Evolutionary conservation across 2,888 invertebrate genomes (phyloP), one percentile per base, ranked within the genome.

Genomic region (Parnassius apollo): DNA sequence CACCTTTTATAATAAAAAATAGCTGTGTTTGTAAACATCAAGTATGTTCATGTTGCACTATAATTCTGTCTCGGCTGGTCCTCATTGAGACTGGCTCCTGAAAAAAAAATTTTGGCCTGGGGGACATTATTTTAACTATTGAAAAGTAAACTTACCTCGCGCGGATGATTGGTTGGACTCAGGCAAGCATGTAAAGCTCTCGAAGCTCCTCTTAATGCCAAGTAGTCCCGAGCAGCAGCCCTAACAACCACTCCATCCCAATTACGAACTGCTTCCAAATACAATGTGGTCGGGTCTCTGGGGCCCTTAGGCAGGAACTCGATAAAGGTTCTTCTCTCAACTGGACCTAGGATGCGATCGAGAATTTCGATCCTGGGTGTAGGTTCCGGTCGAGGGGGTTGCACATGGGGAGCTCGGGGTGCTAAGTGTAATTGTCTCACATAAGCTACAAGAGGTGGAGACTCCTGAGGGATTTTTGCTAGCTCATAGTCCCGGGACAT

Each of bases 401-500:
- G 80, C 70, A 71, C 83, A 60, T 76, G 75, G 42, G 81, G 74
- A 0, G 71, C 71, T 67, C 90, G 74, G 66, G 93, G 87, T 22
- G 86, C 82, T 73, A 96, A 90, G 77, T 95, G 95, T 72, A 95
- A 93, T 80, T 95, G 94, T 42, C 95, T 91, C 70, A 96, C 95
- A 84, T 95, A 96, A 62, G 94, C 94, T 69, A 96, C 94, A 66
- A 96, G 92, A 72, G 94, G 93, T 1, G 95, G 94, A 73, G 96
- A 95, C 78, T 95, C 96, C 88, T 96, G 96, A 12, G 94, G 92
- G 66, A 96, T 95, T 75, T 94, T 93, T 45, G 94, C 92, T 70
- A 96, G 91, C 78, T 96, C 96, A 82, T 95, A 94, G 82, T 96
- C 96, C 68, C 94, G 94, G 57, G 95, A 95, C 95, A 96, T 95